These are phyloP conservation scores for Nomada fabriciana DNA, from an alignment of 2,888 invertebrate species.

Conservation along the genomic window DNA sequence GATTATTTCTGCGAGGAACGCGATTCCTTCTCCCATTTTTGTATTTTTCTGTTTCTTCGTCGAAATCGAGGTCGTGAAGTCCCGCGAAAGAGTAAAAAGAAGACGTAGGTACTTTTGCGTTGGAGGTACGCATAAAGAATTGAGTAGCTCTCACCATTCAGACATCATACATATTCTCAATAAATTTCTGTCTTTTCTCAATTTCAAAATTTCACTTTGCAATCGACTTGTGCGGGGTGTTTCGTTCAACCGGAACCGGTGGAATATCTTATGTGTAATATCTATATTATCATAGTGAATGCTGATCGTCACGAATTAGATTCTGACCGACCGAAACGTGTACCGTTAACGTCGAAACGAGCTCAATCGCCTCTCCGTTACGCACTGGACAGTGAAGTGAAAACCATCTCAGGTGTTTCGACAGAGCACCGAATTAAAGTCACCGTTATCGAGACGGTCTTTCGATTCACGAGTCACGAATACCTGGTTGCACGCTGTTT, in stretches of 20 bases:
- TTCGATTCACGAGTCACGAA: constrained; percentile 30
- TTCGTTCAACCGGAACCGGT: too few relatives aligned
- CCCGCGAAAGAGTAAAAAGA: not conserved
- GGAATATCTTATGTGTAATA: too few relatives aligned
- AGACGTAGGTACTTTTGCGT: not conserved
- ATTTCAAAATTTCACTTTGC: constrained; percentile 24
- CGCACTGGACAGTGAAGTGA: constrained; percentile 37
- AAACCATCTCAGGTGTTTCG: constrained; percentile 41
- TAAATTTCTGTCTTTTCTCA: too few relatives aligned
- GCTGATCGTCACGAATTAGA: not conserved
- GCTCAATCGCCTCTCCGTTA: constrained; percentile 33
- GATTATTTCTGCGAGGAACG: constrained; percentile 8
- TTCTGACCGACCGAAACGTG: constrained; percentile 17
- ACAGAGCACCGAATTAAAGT: constrained; percentile 44
- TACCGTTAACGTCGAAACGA: constrained; percentile 19
- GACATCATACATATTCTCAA: not conserved
- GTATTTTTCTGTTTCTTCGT: not conserved
- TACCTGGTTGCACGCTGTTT: not conserved
- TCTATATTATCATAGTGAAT: too few relatives aligned
- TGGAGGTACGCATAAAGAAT: constrained; percentile 9
- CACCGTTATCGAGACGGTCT: constrained; percentile 46
- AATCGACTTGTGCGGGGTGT: not conserved
- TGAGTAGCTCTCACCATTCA: not conserved
- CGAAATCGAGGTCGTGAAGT: constrained; percentile 1
- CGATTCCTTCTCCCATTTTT: not conserved